Base-by-base conservation (phyloP, 2,888 invertebrate genomes). In the Hedychridium roseum region DNA sequence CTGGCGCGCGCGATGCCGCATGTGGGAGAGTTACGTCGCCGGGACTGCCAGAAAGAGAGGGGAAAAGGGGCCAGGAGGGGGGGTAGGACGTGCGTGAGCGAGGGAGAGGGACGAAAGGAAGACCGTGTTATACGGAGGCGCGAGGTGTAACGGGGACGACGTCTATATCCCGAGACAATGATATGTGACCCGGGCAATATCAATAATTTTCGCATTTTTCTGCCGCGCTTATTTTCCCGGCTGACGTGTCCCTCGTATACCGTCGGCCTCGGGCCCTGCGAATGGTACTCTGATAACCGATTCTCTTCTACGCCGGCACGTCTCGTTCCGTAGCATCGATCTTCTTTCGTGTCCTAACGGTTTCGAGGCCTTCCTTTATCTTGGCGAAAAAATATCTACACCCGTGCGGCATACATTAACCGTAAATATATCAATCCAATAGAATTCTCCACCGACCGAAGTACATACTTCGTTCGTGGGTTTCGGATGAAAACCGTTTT, bases 131-230 rank as follows among this genome's bases (percentile, higher is more conserved):
- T 73, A 66, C 61, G 42, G 17, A 40, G 21, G 43, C 14, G 35
- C n/a, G 55, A 31, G 32, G 39, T 48, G 32, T 35, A 43, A 31
- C 46, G 42, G 46, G 48, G 37, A 50, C 39, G 40, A 43, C 50
- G 76, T 76, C 77, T 78, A 76, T 76, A 76, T 73, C 66, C 66
- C 71, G 62, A 72, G 74, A 77, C 78, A 75, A 76, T 76, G 78
- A 78, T 78, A 79, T 78, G 78, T 77, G 76, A 75, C 71, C 71
- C 66, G 51, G 60, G 76, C 70, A 74, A 76, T 78, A 78, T 78
- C 76, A 78, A 78, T 78, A 78, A 78, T 78, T 78, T 78, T 78
- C 76, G 61, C 77, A 76, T 77, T 76, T 74, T 75, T 74, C 70
- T 71, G 54, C 57, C 70, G 64, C 43, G 53, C 54, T 56, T 55